phyloP scores from a whole-genome alignment of 2,888 invertebrate species.

The Hypselothyrea guttata region DNA sequence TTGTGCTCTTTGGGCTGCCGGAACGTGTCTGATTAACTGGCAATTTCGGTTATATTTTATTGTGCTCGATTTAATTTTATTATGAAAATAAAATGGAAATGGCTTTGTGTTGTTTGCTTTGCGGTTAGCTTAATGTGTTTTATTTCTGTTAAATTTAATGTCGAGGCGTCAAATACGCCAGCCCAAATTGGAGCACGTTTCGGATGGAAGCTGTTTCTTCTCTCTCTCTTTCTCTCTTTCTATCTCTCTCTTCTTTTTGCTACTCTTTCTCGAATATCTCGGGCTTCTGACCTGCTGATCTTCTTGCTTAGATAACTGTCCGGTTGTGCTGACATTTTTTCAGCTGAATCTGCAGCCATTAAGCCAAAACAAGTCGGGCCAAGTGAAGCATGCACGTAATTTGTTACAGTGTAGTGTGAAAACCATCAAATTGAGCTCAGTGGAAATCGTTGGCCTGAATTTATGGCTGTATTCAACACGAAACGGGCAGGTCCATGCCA shows the following conservation, averaged over 20 bases:
- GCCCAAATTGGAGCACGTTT: constrained; percentile 45
- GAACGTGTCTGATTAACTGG: constrained; percentile 51
- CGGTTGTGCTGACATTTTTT: not conserved
- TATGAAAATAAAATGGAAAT: constrained; percentile 11
- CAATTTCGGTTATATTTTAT: constrained; percentile 29
- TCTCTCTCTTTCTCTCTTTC: not conserved
- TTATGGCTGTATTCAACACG: constrained; percentile 25
- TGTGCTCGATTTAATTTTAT: constrained; percentile 41
- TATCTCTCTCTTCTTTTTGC: not conserved
- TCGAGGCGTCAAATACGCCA: constrained; percentile 15
- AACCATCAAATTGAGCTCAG: constrained; percentile 19
- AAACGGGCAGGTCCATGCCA: constrained; percentile 40
- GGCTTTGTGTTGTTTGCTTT: constrained; percentile 1
- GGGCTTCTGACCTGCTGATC: constrained; percentile 42
- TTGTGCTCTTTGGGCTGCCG: constrained; percentile 14
- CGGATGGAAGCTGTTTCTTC: constrained; percentile 11
- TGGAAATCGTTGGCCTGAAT: constrained; percentile 41
- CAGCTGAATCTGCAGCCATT: constrained; percentile 30
- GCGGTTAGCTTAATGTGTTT: constrained; percentile 25
- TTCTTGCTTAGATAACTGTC: constrained; percentile 31
- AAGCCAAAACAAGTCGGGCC: constrained; percentile 49
- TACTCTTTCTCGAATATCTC: constrained; percentile 23
- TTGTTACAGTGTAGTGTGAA: constrained; percentile 18
- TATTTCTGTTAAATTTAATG: constrained; percentile 27
- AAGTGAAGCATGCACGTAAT: constrained; percentile 28